Percentiles rank a stretch among this genome's conserved stretches.
Evolutionary conservation across 2,888 invertebrate species (phyloP).

Genomic region (Cyaniris semiargus): DNA sequence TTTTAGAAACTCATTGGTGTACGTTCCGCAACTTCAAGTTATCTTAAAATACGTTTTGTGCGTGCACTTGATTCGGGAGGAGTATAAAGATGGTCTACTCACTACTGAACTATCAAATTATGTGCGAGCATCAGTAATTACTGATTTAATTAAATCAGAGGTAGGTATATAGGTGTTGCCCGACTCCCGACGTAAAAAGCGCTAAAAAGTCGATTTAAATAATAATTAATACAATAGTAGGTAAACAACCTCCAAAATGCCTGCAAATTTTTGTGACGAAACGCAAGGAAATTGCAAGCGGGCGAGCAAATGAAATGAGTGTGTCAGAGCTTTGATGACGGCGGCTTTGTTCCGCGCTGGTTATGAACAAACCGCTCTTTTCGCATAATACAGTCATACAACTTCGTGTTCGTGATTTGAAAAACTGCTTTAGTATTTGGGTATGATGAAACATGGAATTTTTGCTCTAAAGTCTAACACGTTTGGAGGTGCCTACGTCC

Average conservation of each 20-base stretch:
- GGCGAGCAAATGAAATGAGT: conserved; percentile 27
- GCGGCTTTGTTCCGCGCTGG: conserved; percentile 8
- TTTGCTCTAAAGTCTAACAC: neutral
- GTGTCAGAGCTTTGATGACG: conserved; percentile 26
- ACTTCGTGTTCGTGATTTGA: conserved; percentile 2
- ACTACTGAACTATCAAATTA: no score
- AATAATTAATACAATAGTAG: no score
- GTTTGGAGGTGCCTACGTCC: neutral
- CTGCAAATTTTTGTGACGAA: conserved; percentile 12
- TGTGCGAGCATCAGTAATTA: no score
- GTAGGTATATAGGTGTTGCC: no score
- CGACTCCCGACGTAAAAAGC: no score
- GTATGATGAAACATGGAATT: neutral
- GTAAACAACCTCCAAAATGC: neutral
- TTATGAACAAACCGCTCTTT: conserved; percentile 15
- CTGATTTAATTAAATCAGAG: no score
- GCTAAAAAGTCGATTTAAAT: no score
- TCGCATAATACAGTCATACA: neutral
- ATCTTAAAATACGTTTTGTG: no score
- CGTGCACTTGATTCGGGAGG: no score
- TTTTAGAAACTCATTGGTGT: no score
- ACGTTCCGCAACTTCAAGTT: no score
- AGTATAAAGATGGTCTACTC: no score
- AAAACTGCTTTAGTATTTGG: neutral
- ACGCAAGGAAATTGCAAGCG: conserved; percentile 15